Evolutionary conservation across 2,113 vertebrate species (phyloP).

Genomic region (Podilymbus podiceps): DNA sequence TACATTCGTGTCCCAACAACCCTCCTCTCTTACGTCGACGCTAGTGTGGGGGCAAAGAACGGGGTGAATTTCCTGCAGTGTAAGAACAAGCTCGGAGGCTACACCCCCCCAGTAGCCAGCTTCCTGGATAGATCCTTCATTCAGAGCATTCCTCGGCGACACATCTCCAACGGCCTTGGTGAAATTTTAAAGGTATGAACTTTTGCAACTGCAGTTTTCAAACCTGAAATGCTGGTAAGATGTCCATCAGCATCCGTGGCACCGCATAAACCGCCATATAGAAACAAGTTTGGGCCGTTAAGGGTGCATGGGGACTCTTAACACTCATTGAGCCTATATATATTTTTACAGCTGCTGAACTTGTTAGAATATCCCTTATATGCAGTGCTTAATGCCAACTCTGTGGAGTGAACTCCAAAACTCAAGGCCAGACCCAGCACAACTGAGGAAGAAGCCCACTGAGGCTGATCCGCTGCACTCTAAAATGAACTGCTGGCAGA

Average conservation of each 20-base stretch:
- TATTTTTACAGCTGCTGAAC: not conserved
- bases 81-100: constrained; percentile 84
- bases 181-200: constrained; percentile 82
- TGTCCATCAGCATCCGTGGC: not conserved
- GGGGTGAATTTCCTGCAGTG: constrained; percentile 85
- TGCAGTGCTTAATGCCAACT: not conserved
- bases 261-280: not conserved
- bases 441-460: not conserved
- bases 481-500: not conserved
- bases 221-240: not conserved
- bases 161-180: constrained; percentile 82
- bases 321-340: not conserved
- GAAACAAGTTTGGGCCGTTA: not conserved
- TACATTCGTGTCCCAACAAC: constrained; percentile 84
- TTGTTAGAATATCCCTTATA: not conserved
- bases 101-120: constrained; percentile 75
- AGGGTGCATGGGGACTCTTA: not conserved
- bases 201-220: not conserved
- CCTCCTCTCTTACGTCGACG: constrained; percentile 81
- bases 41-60: constrained; percentile 81
- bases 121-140: constrained; percentile 83
- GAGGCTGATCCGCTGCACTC: not conserved
- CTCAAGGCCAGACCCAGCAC: not conserved
- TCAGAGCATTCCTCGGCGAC: constrained; percentile 75
- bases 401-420: not conserved